Conservation (phyloP, 1,140 invertebrate species). For the Drosophila ohnishii region DNA sequence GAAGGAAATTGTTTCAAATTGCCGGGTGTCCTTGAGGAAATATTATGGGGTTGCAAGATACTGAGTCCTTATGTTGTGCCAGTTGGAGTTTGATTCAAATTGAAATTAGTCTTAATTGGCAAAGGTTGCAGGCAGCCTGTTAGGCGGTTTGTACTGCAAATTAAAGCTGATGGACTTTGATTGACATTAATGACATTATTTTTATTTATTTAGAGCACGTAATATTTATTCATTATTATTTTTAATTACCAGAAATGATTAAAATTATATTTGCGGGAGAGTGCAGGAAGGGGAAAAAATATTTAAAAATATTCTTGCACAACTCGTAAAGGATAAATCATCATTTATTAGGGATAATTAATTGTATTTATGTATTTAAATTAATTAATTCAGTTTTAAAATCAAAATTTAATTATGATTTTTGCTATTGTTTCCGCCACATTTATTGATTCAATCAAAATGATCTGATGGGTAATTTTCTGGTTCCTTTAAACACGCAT, state of each 20-base stretch:
- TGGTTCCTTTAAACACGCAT: not conserved
- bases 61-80: conserved; percentile 16
- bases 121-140: not conserved
- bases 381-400: not conserved
- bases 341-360: not conserved
- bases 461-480: not conserved
- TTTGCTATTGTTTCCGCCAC: not conserved
- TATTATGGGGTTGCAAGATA: conserved; percentile 30
- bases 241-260: conserved; percentile 1
- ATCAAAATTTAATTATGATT: not conserved
- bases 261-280: not conserved
- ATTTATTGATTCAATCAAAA: not conserved
- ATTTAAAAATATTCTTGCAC: not conserved
- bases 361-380: not conserved
- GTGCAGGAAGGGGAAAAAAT: not conserved
- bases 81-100: conserved; percentile 36
- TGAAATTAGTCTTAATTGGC: conserved; percentile 41
- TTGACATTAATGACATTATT: conserved; percentile 12
- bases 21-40: conserved; percentile 42
- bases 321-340: not conserved
- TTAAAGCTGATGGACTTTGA: conserved; percentile 31
- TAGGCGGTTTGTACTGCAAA: conserved; percentile 24
- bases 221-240: conserved; percentile 5
- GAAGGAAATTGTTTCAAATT: conserved; percentile 51
- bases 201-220: conserved; percentile 9